A percentile compares a stretch with the other conserved stretches of the same genome.
phyloP scores from a whole-genome alignment of 2,113 vertebrate genomes.

The Psittacula cyanocephala region DNA sequence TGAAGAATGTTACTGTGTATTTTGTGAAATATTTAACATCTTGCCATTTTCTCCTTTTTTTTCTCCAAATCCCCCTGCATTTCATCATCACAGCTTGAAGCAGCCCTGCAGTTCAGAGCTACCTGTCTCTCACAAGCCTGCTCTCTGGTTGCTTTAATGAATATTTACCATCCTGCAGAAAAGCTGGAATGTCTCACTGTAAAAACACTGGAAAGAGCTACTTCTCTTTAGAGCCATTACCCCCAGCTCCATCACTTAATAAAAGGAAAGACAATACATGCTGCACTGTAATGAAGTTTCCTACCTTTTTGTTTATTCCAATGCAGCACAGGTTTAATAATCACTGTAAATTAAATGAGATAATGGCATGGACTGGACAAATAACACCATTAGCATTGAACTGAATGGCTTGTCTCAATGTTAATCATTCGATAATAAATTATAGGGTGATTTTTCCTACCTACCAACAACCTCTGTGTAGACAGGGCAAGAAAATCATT shows the following conservation, averaged over 20 bases:
- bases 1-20: neutral
- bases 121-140: neutral
- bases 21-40: neutral
- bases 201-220: neutral
- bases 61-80: neutral
- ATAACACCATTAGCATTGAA: neutral
- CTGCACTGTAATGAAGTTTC: constrained; percentile 14
- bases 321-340: constrained; percentile 24
- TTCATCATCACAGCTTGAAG: neutral
- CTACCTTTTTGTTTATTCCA: constrained; percentile 37
- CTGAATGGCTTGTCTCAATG: neutral
- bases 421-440: neutral
- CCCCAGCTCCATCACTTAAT: neutral
- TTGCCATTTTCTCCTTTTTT: neutral
- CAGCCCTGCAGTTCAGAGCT: neutral
- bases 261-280: constrained; percentile 25
- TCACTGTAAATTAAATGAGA: constrained; percentile 34
- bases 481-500: neutral
- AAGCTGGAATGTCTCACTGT: neutral
- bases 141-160: constrained; percentile 4
- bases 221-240: neutral
- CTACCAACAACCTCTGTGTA: neutral
- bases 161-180: constrained; percentile 52
- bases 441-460: neutral
- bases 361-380: neutral